phyloP scores from a whole-genome alignment of 2,888 invertebrate genomes.

The Orthosia gothica region DNA sequence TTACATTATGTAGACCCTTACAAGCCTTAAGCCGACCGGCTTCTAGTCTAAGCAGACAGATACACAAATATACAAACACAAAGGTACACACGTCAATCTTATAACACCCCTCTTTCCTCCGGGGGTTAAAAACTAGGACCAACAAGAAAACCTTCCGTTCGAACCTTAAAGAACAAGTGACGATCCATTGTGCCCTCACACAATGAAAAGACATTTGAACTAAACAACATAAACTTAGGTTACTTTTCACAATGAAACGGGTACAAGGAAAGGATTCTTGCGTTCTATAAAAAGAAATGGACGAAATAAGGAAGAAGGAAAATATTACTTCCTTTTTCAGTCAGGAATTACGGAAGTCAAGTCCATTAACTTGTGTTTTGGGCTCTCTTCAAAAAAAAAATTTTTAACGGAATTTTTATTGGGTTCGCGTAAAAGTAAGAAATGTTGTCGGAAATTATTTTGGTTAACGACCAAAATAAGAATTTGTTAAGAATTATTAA shows the following conservation, averaged over 20 bases:
- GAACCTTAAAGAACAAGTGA: constrained; percentile 22
- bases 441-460: constrained; percentile 15
- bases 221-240: constrained; percentile 36
- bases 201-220: constrained; percentile 45
- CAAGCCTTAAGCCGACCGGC: too few relatives aligned
- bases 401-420: constrained; percentile 17
- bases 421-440: neutral
- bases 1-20: too few relatives aligned
- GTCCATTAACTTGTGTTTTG: constrained; percentile 23
- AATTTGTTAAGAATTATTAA: neutral
- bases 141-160: constrained; percentile 30
- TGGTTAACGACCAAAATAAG: neutral
- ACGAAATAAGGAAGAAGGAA: constrained; percentile 21
- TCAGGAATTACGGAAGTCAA: constrained; percentile 16
- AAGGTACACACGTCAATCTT: too few relatives aligned
- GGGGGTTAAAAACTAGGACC: neutral
- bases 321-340: neutral
- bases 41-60: too few relatives aligned
- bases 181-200: constrained; percentile 31
- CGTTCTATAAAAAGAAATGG: constrained; percentile 32
- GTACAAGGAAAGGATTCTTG: constrained; percentile 44
- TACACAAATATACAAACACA: too few relatives aligned
- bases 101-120: too few relatives aligned
- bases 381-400: constrained; percentile 16
- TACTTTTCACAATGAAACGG: constrained; percentile 27